Base-by-base conservation (phyloP, 1,140 invertebrate species). In the Drosophila nigrodunni region DNA sequence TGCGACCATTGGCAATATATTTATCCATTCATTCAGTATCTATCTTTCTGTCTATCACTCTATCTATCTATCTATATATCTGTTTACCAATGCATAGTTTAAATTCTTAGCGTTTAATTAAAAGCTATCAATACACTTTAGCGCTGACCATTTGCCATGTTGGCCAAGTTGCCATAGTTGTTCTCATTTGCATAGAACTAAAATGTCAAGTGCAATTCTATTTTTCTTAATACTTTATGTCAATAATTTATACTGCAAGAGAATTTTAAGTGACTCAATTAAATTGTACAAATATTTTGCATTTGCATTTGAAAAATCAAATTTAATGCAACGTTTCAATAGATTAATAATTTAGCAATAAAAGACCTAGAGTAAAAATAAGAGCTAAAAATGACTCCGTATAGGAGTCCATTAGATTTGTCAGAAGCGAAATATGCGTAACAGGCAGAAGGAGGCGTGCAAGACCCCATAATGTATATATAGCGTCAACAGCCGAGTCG, bases 101-200 rank as follows among this genome's bases (percentile, higher is more conserved):
- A 13, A 43, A 7, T 21, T 39, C 46, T 57, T 18, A 50, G 34
- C 55, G 10, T 3, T 59, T 66, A 68, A 67, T 67, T 73, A 52
- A 68, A 60, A 59, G 37, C 54, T n/a, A 18, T n/a, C 37, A 41
- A 50, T 61, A 57, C 57, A 44, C 46, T 52, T 44, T 52, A 43
- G 13, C 43, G 70, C 64, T 75, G 65, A 52, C 46, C 66, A 73
- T 67, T 73, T 73, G 43, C n/a, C 58, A 7, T 37, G 58, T 74
- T 77, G 74, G 64, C 60, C 67, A 39, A 58, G 15, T 70, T 30
- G 6, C 4, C 52, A 57, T 25, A 49, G 62, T 69, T 64, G 64
- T 13, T 47, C 65, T 74, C 66, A 85, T 85, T 85, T 81, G 66
- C 78, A 85, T 85, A 66, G 25, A 3, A 25, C 66, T 86, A 85